Conservation (phyloP, 2,113 vertebrate species). For the Bubo blakistoni region DNA sequence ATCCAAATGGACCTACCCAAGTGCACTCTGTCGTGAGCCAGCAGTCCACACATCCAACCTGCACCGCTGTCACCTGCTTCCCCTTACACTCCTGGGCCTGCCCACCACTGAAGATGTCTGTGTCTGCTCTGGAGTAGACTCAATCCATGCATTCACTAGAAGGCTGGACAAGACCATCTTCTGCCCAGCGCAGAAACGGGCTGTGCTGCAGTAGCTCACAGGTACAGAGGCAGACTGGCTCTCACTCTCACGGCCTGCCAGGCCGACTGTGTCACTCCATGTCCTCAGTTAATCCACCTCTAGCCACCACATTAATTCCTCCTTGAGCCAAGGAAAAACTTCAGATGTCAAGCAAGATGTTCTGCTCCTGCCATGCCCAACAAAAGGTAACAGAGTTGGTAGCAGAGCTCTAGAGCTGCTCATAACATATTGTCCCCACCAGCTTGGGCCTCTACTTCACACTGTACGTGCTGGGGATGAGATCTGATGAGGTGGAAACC, state of each 20-base stretch:
- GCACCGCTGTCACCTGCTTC: neutral
- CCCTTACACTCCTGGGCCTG: neutral
- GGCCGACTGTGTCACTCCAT: neutral
- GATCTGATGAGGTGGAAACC: neutral
- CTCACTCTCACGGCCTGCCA: neutral
- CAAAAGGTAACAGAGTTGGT: neutral
- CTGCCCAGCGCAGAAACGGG: neutral
- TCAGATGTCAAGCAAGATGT: neutral
- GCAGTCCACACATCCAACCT: neutral
- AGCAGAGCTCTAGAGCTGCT: neutral
- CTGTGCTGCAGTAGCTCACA: neutral
- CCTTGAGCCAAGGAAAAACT: neutral
- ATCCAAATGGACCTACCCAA: neutral
- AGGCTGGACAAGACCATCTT: neutral
- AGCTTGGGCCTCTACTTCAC: neutral
- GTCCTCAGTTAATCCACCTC: neutral
- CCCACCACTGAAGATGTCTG: neutral
- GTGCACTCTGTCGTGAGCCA: neutral
- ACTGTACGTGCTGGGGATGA: neutral
- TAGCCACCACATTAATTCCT: neutral
- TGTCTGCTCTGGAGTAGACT: neutral
- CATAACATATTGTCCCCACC: rapidly evolving
- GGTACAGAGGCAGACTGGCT: no score
- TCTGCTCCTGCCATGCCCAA: neutral
- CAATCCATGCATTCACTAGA: neutral